Conservation (phyloP, 2,113 vertebrate genomes). For the Brachyistius frenatus region DNA sequence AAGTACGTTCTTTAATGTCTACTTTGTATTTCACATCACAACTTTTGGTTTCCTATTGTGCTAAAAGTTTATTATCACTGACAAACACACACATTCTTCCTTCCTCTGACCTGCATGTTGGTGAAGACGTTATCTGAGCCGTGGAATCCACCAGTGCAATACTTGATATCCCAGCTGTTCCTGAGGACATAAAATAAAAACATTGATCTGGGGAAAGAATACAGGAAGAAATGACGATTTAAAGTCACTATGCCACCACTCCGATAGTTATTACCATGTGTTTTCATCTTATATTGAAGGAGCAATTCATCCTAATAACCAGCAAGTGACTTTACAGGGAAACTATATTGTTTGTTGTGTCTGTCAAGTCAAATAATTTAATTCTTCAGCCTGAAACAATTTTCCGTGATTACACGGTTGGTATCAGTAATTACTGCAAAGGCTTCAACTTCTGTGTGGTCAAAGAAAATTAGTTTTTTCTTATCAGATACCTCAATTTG, state of each 20-base stretch:
- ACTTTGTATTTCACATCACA: neutral
- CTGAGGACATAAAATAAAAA: constrained; percentile 64
- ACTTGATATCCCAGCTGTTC: constrained; percentile 60
- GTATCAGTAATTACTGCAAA: neutral
- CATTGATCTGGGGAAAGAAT: neutral
- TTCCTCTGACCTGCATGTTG: constrained; percentile 93
- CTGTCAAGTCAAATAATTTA: neutral
- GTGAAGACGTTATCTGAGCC: constrained; percentile 93
- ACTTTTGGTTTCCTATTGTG: neutral
- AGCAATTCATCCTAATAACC: neutral
- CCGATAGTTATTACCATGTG: too few species aligned
- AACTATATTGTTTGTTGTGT: neutral
- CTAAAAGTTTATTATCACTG: too few species aligned
- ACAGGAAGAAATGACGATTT: neutral
- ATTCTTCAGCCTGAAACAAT: constrained; percentile 44
- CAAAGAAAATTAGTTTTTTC: too few species aligned
- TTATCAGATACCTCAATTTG: too few species aligned
- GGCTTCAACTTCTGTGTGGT: too few species aligned
- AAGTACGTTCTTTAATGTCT: neutral
- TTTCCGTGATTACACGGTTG: constrained; percentile 46
- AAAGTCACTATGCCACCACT: neutral
- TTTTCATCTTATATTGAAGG: neutral
- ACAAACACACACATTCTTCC: neutral
- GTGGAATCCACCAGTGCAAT: constrained; percentile 90
- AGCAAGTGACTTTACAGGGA: neutral